Evolutionary conservation across 2,888 invertebrate genomes (phyloP).

Genomic region (Tethea ocularis): DNA sequence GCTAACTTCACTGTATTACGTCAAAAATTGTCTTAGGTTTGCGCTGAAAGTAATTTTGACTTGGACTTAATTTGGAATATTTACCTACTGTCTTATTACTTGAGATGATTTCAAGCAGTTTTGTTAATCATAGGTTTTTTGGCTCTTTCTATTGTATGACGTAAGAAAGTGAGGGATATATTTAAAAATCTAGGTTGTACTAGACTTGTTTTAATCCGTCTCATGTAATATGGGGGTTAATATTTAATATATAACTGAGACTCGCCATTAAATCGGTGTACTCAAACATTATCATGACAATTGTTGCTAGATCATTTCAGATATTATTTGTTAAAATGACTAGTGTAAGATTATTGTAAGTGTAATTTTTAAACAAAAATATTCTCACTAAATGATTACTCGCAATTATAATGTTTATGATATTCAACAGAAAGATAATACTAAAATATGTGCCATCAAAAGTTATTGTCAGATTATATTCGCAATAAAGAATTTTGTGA

Average conservation of each 20-base stretch:
- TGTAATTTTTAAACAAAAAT: not conserved
- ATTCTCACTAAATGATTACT: not conserved
- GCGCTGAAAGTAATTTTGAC: not conserved
- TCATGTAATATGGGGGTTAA: too few species aligned
- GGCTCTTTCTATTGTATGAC: too few species aligned
- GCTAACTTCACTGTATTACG: conserved; percentile 6
- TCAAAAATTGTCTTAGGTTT: not conserved
- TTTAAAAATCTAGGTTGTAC: too few species aligned
- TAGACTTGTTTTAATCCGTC: too few species aligned
- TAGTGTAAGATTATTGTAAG: not conserved
- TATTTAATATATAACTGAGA: not conserved
- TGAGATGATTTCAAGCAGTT: too few species aligned
- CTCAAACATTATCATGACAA: not conserved
- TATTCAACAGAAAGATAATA: not conserved
- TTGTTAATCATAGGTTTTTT: too few species aligned
- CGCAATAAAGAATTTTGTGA: not conserved
- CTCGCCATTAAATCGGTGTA: too few species aligned
- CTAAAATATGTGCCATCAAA: conserved; percentile 2
- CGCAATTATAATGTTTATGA: not conserved
- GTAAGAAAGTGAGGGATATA: too few species aligned
- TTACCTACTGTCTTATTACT: too few species aligned
- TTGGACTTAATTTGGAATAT: not conserved
- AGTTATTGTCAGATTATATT: not conserved
- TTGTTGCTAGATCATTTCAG: not conserved
- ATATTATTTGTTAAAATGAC: not conserved